These are phyloP conservation scores for Physeter macrocephalus DNA, from an alignment of 2,113 vertebrate species.

Conservation along the genomic window DNA sequence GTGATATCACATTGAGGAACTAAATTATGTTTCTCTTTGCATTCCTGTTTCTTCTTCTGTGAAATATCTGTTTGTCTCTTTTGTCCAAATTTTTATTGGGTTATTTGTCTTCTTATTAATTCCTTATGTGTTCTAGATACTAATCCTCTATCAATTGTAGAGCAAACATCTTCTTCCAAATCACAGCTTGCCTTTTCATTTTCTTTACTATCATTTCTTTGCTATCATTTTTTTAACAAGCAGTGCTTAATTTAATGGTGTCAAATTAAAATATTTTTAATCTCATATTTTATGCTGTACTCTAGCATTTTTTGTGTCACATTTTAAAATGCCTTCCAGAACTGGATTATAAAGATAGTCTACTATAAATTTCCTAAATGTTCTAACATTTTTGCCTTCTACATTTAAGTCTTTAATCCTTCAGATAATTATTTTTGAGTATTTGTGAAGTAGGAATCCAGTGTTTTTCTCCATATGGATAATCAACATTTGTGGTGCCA, in stretches of 20 bases:
- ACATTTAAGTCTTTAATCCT: neutral
- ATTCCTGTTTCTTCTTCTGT: neutral
- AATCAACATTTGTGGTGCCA: neutral
- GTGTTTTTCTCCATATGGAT: neutral
- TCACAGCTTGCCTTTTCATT: neutral
- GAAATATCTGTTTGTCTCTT: neutral
- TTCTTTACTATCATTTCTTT: neutral
- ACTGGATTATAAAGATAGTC: neutral
- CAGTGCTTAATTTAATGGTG: neutral
- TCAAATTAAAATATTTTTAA: conserved; percentile 24
- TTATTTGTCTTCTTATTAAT: neutral
- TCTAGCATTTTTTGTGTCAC: neutral
- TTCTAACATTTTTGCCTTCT: neutral
- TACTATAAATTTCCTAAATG: neutral
- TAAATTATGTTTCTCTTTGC: neutral
- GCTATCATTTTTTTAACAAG: neutral
- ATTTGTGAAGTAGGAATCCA: neutral
- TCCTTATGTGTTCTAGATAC: neutral
- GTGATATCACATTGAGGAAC: neutral
- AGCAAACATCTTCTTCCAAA: neutral
- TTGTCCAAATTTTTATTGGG: neutral
- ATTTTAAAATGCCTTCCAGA: neutral
- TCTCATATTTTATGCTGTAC: neutral
- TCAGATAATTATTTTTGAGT: neutral
- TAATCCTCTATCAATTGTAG: neutral